These are phyloP conservation scores for Umimayanthus kanabou DNA, from an alignment of 92 coral and sea anemone species.

Conservation along the genomic window DNA sequence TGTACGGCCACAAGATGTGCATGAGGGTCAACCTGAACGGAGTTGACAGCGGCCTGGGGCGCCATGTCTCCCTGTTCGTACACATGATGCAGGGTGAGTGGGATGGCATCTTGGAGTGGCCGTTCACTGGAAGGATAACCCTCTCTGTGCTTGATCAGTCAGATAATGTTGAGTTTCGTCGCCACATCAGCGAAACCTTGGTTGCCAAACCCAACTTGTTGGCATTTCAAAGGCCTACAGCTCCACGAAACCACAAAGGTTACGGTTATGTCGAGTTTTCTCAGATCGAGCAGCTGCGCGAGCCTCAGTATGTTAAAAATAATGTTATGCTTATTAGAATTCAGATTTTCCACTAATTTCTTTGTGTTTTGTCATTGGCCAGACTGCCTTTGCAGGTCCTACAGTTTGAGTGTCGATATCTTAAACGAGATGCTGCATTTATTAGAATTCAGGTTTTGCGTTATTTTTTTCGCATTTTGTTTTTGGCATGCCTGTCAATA, in stretches of 20 bases:
- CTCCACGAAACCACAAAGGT: constrained; percentile 89
- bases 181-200: constrained; percentile 44
- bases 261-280: constrained; percentile 91
- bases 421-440: too few relatives aligned
- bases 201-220: constrained; percentile 56
- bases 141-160: constrained; percentile 85
- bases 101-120: constrained; percentile 55
- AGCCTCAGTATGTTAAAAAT: constrained; percentile 72
- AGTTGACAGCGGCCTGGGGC: too few relatives aligned
- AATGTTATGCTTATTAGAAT: constrained; percentile 74
- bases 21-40: constrained; percentile 61
- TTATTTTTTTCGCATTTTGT: too few relatives aligned
- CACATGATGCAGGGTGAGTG: constrained; percentile 61
- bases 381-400: too few relatives aligned
- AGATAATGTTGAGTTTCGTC: not conserved
- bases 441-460: too few relatives aligned
- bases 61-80: too few relatives aligned
- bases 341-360: constrained; percentile 66
- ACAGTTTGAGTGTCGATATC: too few relatives aligned
- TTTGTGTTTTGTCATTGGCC: too few relatives aligned
- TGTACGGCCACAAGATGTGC: constrained; percentile 67
- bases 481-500: too few relatives aligned
- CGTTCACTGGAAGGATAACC: constrained; percentile 86
- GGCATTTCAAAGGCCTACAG: constrained; percentile 68
- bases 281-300: constrained; percentile 73